Evolutionary conservation across 2,888 invertebrate species (phyloP).

Genomic region (Tinea pellionella): DNA sequence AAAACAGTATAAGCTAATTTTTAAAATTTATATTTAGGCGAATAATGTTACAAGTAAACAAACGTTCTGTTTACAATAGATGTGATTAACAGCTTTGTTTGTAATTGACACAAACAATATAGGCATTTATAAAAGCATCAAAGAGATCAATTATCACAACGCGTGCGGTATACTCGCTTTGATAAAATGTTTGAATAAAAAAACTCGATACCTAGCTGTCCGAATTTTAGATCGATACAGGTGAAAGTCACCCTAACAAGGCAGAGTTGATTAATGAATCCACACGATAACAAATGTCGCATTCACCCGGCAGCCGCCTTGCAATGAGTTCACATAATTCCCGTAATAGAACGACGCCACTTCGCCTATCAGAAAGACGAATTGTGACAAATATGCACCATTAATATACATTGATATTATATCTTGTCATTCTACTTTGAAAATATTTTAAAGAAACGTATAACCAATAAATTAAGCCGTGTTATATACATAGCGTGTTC

Average conservation of each 20-base stretch:
- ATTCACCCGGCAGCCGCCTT: conserved; percentile 18
- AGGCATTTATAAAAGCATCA: neutral
- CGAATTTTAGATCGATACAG: neutral
- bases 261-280: conserved; percentile 44
- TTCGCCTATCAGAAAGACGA: conserved; percentile 20
- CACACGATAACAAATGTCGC: conserved; percentile 42
- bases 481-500: too few species aligned
- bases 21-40: too few species aligned
- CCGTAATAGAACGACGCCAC: conserved; percentile 20
- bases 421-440: neutral
- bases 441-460: too few species aligned
- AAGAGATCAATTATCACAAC: neutral
- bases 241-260: conserved; percentile 13
- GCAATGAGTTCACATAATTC: conserved; percentile 23
- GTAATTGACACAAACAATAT: neutral
- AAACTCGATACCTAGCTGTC: neutral
- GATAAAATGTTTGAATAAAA: neutral
- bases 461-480: too few species aligned
- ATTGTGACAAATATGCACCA: conserved; percentile 26
- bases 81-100: too few species aligned
- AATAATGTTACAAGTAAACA: too few species aligned
- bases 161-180: neutral
- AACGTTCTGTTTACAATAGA: too few species aligned
- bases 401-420: conserved; percentile 18
- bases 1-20: too few species aligned